Evolutionary conservation across 2,888 invertebrate species (phyloP).

Genomic region (Deladenus siricidicola): DNA sequence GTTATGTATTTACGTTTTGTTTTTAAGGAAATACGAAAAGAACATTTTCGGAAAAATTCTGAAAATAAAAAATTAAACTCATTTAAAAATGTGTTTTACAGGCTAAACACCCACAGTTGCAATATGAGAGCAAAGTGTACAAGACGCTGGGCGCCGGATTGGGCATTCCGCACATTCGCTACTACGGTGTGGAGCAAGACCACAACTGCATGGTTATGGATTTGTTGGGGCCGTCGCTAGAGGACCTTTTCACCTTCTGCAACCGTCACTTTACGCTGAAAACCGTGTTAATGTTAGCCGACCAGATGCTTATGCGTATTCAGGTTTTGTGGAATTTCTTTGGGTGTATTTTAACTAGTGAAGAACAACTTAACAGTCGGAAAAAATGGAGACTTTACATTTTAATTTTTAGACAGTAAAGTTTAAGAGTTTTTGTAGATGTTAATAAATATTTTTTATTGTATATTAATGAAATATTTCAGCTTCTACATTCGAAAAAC

Average conservation of each 20-base stretch:
- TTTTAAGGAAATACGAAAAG: no score
- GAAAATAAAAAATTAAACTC: no score
- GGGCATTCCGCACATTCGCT: slow-evolving; percentile 56
- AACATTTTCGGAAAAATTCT: no score
- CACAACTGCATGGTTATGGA: slow-evolving; percentile 99
- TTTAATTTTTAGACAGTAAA: no score
- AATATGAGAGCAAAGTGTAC: slow-evolving; percentile 59
- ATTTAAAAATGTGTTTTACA: no score
- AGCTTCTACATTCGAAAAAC: neutral
- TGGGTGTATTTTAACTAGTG: no score
- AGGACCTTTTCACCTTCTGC: slow-evolving; percentile 98
- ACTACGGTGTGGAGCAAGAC: slow-evolving; percentile 84
- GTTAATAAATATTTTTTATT: no score
- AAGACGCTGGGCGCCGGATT: slow-evolving; percentile 59
- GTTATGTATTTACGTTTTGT: no score
- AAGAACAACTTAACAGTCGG: no score
- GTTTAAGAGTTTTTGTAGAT: no score
- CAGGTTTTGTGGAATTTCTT: no score
- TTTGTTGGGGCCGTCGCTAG: slow-evolving; percentile 88
- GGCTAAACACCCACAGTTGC: slow-evolving; percentile 59
- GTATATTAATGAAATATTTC: neutral
- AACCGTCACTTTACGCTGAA: slow-evolving; percentile 97
- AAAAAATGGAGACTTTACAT: no score
- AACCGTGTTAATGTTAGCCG: slow-evolving; percentile 79
- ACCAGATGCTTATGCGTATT: slow-evolving; percentile 56